phyloP scores from a whole-genome alignment of 2,797 vertebrate genomes.

The Myotis pilosus region DNA sequence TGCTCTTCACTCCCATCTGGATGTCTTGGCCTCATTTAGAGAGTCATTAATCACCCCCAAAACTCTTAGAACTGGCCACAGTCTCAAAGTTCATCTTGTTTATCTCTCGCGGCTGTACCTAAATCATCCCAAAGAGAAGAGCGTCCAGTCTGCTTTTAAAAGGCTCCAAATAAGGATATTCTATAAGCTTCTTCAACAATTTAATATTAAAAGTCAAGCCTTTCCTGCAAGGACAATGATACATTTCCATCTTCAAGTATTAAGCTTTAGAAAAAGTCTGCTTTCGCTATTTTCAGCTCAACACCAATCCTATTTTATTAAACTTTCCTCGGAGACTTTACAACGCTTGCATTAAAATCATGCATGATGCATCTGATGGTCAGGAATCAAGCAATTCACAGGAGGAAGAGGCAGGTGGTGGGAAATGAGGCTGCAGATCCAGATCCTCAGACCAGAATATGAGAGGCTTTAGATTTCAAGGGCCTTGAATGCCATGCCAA shows the following conservation, averaged over 20 bases:
- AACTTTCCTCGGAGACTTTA: slow-evolving; percentile 31
- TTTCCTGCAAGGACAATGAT: slow-evolving; percentile 11
- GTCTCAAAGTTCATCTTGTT: slow-evolving; percentile 1
- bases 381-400: neutral
- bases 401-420: neutral
- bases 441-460: neutral
- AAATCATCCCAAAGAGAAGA: slow-evolving; percentile 36
- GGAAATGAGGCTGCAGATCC: neutral
- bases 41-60: slow-evolving; percentile 19
- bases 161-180: slow-evolving; percentile 3
- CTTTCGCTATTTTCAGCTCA: slow-evolving; percentile 51
- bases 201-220: neutral
- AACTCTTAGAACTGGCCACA: neutral
- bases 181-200: neutral
- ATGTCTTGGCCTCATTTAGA: neutral
- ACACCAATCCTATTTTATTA: slow-evolving; percentile 1
- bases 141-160: neutral
- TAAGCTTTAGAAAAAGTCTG: neutral
- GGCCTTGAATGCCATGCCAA: neutral
- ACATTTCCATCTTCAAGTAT: neutral
- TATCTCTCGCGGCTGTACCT: neutral
- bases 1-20: slow-evolving; percentile 7
- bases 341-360: slow-evolving; percentile 8
- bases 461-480: neutral
- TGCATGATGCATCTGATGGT: neutral